Conservation (phyloP, 2,888 invertebrate genomes). For the Spodoptera exigua region DNA sequence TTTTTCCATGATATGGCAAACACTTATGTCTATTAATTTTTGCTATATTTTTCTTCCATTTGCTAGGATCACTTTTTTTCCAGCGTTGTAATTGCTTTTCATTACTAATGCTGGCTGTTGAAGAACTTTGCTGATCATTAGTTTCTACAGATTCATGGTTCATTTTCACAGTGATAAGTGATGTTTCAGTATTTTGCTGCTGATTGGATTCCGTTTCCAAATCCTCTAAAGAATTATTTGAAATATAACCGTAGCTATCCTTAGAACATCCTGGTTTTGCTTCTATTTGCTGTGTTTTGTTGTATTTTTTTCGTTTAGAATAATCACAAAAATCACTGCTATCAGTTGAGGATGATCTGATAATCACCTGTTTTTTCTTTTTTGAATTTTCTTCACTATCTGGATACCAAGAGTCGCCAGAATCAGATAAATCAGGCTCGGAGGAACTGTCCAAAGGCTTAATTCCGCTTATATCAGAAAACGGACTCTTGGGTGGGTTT, state of each 20-base stretch:
- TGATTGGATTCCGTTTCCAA: no score
- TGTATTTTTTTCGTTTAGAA: no score
- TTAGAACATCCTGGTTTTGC: no score
- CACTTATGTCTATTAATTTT: conserved; percentile 7
- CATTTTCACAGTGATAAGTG: no score
- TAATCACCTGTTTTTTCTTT: not conserved
- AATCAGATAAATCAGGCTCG: not conserved
- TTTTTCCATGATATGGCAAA: conserved; percentile 10
- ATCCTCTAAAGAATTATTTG: no score
- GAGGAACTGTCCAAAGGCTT: not conserved
- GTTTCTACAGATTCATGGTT: not conserved
- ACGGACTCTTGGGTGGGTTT: no score
- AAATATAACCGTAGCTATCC: no score
- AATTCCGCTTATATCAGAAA: not conserved
- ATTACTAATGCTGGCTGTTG: not conserved
- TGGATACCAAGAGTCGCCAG: not conserved
- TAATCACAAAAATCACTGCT: no score
- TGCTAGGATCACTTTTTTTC: conserved; percentile 10
- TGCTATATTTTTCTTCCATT: conserved; percentile 6
- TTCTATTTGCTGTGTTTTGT: no score
- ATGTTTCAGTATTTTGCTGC: no score
- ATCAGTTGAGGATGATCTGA: no score
- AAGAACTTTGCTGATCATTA: not conserved
- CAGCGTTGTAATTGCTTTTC: conserved; percentile 7
- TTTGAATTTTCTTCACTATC: not conserved